Percentiles rank a stretch among this genome's conserved stretches.
These are phyloP conservation scores for Melipona quadrifasciata DNA, from an alignment of 1,140 invertebrate genomes.

Conservation along the genomic window DNA sequence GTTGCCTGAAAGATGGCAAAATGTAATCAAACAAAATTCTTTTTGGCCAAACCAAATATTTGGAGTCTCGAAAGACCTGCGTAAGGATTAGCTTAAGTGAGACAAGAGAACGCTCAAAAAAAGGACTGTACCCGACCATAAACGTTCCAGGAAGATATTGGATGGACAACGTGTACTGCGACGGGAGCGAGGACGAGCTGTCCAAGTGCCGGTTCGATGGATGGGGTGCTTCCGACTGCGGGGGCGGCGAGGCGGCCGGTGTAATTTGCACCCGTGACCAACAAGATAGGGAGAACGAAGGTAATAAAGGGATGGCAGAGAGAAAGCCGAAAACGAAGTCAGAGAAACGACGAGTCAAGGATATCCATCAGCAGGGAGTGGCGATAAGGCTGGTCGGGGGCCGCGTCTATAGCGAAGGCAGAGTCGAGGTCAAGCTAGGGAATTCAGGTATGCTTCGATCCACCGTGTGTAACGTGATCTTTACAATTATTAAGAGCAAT, in stretches of 20 bases:
- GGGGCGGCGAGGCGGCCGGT: slow-evolving; percentile 89
- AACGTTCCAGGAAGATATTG: slow-evolving; percentile 86
- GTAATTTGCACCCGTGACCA: slow-evolving; percentile 85
- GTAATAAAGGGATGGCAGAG: background rate
- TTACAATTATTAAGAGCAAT: background rate
- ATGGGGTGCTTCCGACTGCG: slow-evolving; percentile 92
- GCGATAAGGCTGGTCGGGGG: slow-evolving; percentile 85
- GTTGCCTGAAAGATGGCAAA: too few species aligned
- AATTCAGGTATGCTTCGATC: slow-evolving; percentile 67
- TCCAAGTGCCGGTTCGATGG: slow-evolving; percentile 90
- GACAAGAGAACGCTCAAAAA: too few species aligned
- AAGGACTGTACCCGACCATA: too few species aligned
- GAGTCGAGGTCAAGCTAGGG: slow-evolving; percentile 87
- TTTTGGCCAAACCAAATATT: too few species aligned
- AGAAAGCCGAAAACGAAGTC: slow-evolving; percentile 58
- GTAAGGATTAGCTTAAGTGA: too few species aligned
- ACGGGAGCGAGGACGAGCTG: slow-evolving; percentile 89
- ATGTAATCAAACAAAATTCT: too few species aligned
- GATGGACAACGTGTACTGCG: slow-evolving; percentile 95
- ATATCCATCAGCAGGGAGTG: slow-evolving; percentile 74
- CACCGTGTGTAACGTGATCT: background rate
- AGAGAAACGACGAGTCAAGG: slow-evolving; percentile 76
- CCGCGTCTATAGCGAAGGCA: slow-evolving; percentile 85
- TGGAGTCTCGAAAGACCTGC: too few species aligned
- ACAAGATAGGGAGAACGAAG: slow-evolving; percentile 48